Conservation (phyloP, 1,140 invertebrate genomes). For the Bicyclus anynana region DNA sequence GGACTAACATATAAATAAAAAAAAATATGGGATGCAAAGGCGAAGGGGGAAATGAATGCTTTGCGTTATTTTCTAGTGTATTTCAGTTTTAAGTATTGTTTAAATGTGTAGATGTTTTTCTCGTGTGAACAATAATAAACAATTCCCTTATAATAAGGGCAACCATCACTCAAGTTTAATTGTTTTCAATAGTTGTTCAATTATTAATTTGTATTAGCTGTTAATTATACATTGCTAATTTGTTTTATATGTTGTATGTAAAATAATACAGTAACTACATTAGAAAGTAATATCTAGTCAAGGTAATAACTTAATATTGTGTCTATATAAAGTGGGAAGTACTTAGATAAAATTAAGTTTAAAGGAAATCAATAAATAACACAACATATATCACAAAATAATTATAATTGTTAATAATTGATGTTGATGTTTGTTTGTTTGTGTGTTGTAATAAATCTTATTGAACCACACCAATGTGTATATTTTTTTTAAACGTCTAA, state of each 20-base stretch:
- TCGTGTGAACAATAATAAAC: background rate
- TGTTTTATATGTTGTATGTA: no score
- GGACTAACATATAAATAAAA: no score
- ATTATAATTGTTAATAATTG: background rate
- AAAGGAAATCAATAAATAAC: no score
- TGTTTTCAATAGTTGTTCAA: no score
- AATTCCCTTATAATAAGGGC: conserved; percentile 10
- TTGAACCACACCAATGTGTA: background rate
- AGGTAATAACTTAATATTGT: background rate
- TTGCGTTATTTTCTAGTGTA: background rate
- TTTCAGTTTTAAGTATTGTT: conserved; percentile 12
- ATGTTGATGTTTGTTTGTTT: no score
- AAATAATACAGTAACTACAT: no score
- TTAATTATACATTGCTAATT: no score
- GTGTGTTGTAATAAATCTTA: background rate
- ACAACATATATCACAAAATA: background rate
- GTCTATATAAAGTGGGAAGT: background rate
- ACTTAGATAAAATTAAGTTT: background rate
- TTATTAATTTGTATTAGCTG: no score
- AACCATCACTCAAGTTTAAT: background rate
- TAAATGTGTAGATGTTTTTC: background rate
- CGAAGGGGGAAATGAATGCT: background rate
- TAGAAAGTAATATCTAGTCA: no score
- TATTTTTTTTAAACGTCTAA: background rate
- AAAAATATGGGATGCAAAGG: no score